A percentile compares a stretch with the other conserved stretches of the same genome.
phyloP scores from a whole-genome alignment of 2,888 invertebrate genomes.

The Charanyca ferruginea region DNA sequence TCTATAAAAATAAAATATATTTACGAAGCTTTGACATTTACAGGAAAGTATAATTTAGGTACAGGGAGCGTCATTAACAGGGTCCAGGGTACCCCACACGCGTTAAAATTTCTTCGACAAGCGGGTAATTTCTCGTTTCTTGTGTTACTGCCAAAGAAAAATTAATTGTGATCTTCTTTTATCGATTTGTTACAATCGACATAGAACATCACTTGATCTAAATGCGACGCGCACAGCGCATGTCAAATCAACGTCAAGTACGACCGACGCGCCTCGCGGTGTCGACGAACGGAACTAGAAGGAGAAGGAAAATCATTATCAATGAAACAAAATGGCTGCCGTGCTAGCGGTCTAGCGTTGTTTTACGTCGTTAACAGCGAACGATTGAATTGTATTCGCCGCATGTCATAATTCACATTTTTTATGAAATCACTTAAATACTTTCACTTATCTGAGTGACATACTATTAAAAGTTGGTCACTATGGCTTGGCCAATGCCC shows the following conservation, averaged over 20 bases:
- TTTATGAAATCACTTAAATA: slow-evolving; percentile 13
- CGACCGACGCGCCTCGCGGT: background rate
- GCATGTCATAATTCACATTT: slow-evolving; percentile 1
- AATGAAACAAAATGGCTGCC: slow-evolving; percentile 62
- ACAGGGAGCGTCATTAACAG: too few species aligned
- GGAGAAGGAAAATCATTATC: background rate
- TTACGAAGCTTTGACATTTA: too few species aligned
- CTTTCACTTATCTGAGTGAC: slow-evolving; percentile 2
- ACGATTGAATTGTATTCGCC: slow-evolving; percentile 11
- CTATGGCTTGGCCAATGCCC: slow-evolving; percentile 86
- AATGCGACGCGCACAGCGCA: slow-evolving; percentile 39
- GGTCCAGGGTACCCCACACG: too few species aligned
- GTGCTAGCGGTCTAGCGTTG: slow-evolving; percentile 19
- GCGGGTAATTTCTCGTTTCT: too few species aligned
- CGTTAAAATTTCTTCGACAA: too few species aligned
- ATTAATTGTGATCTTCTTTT: background rate
- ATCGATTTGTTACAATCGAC: slow-evolving; percentile 37
- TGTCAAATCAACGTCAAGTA: slow-evolving; percentile 57
- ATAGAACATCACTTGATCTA: slow-evolving; percentile 47
- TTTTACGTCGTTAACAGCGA: slow-evolving; percentile 18
- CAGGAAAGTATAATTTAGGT: too few species aligned
- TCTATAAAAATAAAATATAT: too few species aligned
- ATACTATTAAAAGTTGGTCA: slow-evolving; percentile 18
- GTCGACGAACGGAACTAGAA: slow-evolving; percentile 5
- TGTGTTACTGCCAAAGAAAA: background rate